Base-by-base conservation (phyloP, 2,113 vertebrate genomes). In the Corythornis cristatus region DNA sequence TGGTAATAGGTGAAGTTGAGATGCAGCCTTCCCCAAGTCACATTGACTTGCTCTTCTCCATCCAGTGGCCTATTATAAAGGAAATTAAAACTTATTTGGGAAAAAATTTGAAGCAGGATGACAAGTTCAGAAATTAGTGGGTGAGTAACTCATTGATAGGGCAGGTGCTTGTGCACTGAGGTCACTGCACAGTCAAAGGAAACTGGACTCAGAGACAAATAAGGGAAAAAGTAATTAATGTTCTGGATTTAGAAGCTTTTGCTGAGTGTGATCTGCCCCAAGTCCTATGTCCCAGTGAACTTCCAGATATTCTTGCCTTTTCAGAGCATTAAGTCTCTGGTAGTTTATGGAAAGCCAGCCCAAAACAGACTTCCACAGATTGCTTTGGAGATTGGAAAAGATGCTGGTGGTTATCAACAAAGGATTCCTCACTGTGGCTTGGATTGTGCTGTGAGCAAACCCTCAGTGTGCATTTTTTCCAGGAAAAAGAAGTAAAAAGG, bases 131-230 rank as follows among this genome's bases (percentile, higher is more conserved):
- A 66, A 82, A n/a, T 50, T 70, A n/a, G 40, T 18, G 45, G 50
- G 17, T 37, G 3, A 61, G 35, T 57, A 72, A 42, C 57, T 54
- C n/a, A 33, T 25, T 54, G 25, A 17, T 29, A n/a, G 28, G 25
- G 17, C 1, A 51, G 11, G 15, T 37, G 21, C 20, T 53, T 42
- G 29, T 0, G 0, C 35, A 13, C 22, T 33, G 53, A 46, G 13
- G 42, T 79, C 2, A 1, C 25, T 56, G 22, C 42, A 25, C 2
- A 6, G 28, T 53, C 16, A 82, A 10, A 73, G 37, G 22, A 80
- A 70, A 60, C 5, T 20, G 25, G 51, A 22, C 11, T 37, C 9
- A 33, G 79, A n/a, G 42, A 56, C 21, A 70, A 90, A 42, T 46
- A 28, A 18, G n/a, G 46, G 42, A 86, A 70, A 73, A 88, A 88